A percentile compares a stretch with the other conserved stretches of the same genome.
These are phyloP conservation scores for Actenoides hombroni DNA, from an alignment of 2,113 vertebrate species.

Conservation along the genomic window DNA sequence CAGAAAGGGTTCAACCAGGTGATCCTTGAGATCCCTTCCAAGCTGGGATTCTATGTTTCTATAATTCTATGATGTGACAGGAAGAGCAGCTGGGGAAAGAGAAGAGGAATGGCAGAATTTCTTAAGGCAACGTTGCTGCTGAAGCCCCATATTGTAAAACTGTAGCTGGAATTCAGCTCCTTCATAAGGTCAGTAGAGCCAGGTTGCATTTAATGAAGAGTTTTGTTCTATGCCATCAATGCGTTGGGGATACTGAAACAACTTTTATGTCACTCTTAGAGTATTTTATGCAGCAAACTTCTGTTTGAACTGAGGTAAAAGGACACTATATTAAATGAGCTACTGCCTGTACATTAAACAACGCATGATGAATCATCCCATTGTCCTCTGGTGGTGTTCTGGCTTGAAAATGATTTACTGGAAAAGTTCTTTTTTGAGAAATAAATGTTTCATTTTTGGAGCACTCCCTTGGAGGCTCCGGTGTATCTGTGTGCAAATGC, in stretches of 20 bases:
- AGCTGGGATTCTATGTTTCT: neutral
- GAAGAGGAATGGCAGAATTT: neutral
- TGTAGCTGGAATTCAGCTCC: neutral
- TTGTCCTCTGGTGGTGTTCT: neutral
- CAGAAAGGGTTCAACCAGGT: neutral
- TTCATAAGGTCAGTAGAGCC: neutral
- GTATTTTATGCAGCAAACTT: neutral
- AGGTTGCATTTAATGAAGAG: neutral
- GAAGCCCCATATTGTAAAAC: neutral
- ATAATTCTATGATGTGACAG: neutral
- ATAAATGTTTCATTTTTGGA: constrained; percentile 31
- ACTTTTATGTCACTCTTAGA: neutral
- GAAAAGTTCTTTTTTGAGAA: constrained; percentile 12
- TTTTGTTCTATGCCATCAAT: neutral
- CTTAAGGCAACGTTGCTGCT: neutral
- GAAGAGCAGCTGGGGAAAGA: neutral
- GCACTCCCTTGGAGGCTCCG: neutral
- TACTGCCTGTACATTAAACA: neutral
- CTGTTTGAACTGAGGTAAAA: neutral
- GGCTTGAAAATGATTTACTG: constrained; percentile 33
- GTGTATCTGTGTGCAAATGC: neutral
- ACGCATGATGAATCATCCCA: neutral
- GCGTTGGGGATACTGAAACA: neutral
- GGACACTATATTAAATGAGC: neutral
- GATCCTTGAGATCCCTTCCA: neutral